phyloP scores from a whole-genome alignment of 2,888 invertebrate species.

The Empis livida region DNA sequence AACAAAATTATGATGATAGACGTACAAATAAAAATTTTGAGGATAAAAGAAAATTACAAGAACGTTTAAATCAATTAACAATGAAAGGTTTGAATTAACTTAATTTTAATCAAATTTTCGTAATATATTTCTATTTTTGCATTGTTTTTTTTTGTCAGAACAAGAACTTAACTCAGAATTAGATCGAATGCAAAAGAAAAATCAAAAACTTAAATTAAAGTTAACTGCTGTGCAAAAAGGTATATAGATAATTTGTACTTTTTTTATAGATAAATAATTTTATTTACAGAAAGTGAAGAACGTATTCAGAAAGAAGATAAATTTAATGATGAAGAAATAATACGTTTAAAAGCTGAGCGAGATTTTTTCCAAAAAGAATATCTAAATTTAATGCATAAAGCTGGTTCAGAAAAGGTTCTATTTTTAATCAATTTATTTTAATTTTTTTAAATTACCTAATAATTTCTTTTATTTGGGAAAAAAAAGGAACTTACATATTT shows the following conservation, averaged over 20 bases:
- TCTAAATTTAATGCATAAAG: constrained; percentile 24
- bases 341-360: constrained; percentile 28
- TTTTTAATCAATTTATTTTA: too few species aligned
- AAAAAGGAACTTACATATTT: constrained; percentile 25
- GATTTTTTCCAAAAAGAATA: constrained; percentile 35
- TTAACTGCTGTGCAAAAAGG: constrained; percentile 18
- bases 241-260: neutral
- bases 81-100: constrained; percentile 38
- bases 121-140: neutral
- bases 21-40: constrained; percentile 24
- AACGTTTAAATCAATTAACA: constrained; percentile 45
- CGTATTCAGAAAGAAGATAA: constrained; percentile 10
- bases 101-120: too few species aligned
- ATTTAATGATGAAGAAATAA: constrained; percentile 27
- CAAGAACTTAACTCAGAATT: constrained; percentile 38
- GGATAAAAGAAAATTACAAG: constrained; percentile 44
- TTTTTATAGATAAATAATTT: neutral
- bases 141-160: constrained; percentile 28
- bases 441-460: too few species aligned
- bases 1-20: neutral
- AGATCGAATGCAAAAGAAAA: constrained; percentile 38
- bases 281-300: constrained; percentile 3
- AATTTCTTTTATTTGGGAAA: neutral
- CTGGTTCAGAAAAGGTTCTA: constrained; percentile 24
- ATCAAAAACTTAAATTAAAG: constrained; percentile 37